A percentile compares a stretch with the other conserved stretches of the same genome.
These are phyloP conservation scores for Zaprionus ghesquierei DNA, from an alignment of 1,140 invertebrate genomes.

Conservation along the genomic window DNA sequence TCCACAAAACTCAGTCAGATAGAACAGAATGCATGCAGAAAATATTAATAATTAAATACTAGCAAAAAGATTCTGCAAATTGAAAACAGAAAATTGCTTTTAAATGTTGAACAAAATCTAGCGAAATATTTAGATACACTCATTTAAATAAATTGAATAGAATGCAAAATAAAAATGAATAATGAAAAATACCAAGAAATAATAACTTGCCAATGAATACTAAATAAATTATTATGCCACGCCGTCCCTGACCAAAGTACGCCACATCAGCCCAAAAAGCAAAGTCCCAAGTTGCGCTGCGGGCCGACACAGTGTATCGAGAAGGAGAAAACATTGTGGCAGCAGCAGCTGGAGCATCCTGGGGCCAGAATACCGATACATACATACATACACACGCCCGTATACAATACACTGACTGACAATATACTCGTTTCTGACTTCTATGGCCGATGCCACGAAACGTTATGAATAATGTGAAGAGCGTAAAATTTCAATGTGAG, in stretches of 20 bases:
- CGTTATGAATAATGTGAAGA: constrained; percentile 58
- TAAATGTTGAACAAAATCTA: not conserved
- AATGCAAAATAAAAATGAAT: not conserved
- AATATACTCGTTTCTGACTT: constrained; percentile 21
- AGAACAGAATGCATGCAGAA: too few relatives aligned
- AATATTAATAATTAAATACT: not conserved
- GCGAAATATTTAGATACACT: not conserved
- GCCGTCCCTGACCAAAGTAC: not conserved
- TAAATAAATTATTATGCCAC: not conserved
- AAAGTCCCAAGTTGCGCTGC: not conserved
- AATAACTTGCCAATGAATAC: not conserved
- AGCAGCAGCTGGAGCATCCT: constrained; percentile 17
- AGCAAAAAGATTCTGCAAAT: not conserved
- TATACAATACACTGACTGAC: constrained; percentile 14
- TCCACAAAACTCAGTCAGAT: too few relatives aligned
- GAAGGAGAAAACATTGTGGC: constrained; percentile 21
- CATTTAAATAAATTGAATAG: not conserved
- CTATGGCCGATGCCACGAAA: constrained; percentile 40
- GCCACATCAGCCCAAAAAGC: not conserved
- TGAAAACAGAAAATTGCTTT: not conserved
- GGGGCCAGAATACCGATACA: not conserved
- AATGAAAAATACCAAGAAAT: not conserved
- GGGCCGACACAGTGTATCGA: not conserved
- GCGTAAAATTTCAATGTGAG: constrained; percentile 28
- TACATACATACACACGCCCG: not conserved